Conservation (phyloP, 2,888 invertebrate genomes). For the Exephanes ischioxanthus region DNA sequence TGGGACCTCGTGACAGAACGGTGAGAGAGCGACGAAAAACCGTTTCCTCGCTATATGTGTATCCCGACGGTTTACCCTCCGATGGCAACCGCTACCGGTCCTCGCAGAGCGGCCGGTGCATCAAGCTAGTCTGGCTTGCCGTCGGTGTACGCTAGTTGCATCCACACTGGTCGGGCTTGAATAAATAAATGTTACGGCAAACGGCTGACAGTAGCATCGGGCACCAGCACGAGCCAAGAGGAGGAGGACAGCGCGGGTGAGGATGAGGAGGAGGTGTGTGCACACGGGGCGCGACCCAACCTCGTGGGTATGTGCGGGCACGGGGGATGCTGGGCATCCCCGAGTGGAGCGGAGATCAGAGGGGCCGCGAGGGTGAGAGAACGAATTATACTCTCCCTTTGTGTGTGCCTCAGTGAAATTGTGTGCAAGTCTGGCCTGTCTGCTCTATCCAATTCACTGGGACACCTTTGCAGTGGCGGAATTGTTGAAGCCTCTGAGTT, state of each 20-base stretch:
- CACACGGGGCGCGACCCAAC: constrained; percentile 28
- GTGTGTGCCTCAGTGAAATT: constrained; percentile 23
- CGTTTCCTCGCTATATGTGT: constrained; percentile 10
- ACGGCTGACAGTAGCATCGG: constrained; percentile 58
- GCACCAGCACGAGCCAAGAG: constrained; percentile 51
- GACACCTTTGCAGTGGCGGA: constrained; percentile 5
- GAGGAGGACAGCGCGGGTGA: constrained; percentile 8
- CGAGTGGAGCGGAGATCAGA: constrained; percentile 27
- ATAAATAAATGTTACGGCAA: constrained; percentile 67
- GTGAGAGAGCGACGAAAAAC: constrained; percentile 45
- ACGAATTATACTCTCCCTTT: constrained; percentile 45
- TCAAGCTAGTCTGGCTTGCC: constrained; percentile 36
- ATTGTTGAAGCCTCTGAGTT: constrained; percentile 3
- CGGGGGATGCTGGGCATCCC: not conserved
- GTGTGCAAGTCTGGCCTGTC: constrained; percentile 1
- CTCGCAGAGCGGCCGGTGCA: constrained; percentile 18
- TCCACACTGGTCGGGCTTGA: constrained; percentile 56
- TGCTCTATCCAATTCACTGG: constrained; percentile 15
- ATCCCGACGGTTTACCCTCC: constrained; percentile 25
- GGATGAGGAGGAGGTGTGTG: constrained; percentile 31
- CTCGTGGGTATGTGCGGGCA: constrained; percentile 9
- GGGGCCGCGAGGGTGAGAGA: constrained; percentile 26
- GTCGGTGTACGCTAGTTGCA: constrained; percentile 38
- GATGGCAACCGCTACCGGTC: constrained; percentile 26
- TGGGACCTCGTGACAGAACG: constrained; percentile 51